Evolutionary conservation across 2,888 invertebrate genomes (phyloP), one percentile per base, ranked within the genome.

Genomic region (Platerodrilus igneus): DNA sequence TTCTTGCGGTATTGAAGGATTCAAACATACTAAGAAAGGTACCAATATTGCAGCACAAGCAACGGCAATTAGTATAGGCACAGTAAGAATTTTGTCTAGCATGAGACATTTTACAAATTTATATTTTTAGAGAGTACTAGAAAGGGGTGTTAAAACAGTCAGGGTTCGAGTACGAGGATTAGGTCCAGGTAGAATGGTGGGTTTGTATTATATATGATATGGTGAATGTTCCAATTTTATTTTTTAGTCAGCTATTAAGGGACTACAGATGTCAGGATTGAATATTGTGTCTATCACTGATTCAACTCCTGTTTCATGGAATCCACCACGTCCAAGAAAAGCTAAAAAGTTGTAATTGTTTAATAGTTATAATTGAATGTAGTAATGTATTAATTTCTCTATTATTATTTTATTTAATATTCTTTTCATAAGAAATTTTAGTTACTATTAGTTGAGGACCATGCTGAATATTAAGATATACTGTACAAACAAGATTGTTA

Each of bases 41-140:
- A 96, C 96, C 3, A 95, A 93, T 63, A 86, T 96, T 58, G 96
- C 96, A 21, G 96, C 94, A 2, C 95, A 97, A 69, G 88, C 94
- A 7, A 89, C 94, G 14, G 95, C 90, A 14, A 80, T 93, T 36
- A 79, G 75, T 40, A 70, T 93, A 53, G 84, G 86, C 50, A 70
- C 72, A 41, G 90, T 90, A 72, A 73, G 77, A 68, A 47, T 21
- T 16, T 9, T 28, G 17, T 30, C n/a, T n/a, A n/a, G n/a, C n/a
- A 34, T 20, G 28, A 34, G 31, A 22, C 16, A 32, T 18, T 4
- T 7, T 15, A 17, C 47, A 4, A 9, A 30, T 21, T 29, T 31
- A 38, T 25, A 50, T 49, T 72, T 75, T 20, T 68, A 88, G 88
- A 80, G 75, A 77, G 79, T 81, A 1, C 59, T 83, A 34, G 79